Conservation (phyloP, 37 sponge, comb jelly and placozoan species). For the Crambe crambe region DNA sequence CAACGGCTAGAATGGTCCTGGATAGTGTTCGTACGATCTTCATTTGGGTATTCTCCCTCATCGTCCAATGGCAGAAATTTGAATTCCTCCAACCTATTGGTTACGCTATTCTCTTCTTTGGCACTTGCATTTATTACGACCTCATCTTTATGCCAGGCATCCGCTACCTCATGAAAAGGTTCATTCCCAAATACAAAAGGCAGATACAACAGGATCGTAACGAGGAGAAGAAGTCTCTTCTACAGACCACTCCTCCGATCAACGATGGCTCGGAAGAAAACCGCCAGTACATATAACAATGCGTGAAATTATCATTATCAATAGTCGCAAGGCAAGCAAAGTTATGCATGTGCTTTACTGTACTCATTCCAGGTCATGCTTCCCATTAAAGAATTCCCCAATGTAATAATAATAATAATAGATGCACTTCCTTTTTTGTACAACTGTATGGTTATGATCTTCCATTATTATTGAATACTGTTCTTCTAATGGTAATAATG, state of each 20-base stretch:
- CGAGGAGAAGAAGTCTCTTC: constrained; percentile 21
- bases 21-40: constrained; percentile 90
- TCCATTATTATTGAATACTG: no score
- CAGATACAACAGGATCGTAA: not conserved
- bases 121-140: constrained; percentile 92
- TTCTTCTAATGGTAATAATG: no score
- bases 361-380: no score
- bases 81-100: constrained; percentile 85
- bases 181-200: not conserved
- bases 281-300: not conserved
- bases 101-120: constrained; percentile 77
- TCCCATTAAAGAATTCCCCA: no score
- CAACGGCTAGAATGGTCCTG: constrained; percentile 93
- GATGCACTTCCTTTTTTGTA: no score
- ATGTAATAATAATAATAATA: no score
- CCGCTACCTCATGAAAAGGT: constrained; percentile 11
- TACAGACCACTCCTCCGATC: constrained; percentile 7
- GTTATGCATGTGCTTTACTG: no score
- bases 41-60: constrained; percentile 91
- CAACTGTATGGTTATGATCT: no score
- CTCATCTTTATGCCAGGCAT: constrained; percentile 64
- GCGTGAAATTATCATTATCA: no score
- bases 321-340: no score
- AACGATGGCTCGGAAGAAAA: constrained; percentile 3
- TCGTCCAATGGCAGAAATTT: constrained; percentile 84